Percentiles rank a stretch among this genome's conserved stretches.
Conservation (phyloP, 2,113 vertebrate genomes). For the Dipodomys spectabilis region DNA sequence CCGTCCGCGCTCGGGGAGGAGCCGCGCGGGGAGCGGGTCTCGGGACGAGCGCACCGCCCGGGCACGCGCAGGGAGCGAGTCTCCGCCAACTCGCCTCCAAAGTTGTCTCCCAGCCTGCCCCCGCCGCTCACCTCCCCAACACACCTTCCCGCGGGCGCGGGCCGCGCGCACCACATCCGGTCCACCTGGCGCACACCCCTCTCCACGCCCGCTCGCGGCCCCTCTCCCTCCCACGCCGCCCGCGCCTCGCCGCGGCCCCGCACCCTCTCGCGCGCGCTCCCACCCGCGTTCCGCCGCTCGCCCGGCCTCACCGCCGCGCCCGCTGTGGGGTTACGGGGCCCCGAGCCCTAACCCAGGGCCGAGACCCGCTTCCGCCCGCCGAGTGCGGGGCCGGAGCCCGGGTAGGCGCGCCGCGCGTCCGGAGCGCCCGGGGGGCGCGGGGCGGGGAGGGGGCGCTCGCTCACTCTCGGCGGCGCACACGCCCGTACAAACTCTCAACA, state of each 20-base stretch:
- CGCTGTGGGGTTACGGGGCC: background rate
- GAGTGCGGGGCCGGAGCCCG: background rate
- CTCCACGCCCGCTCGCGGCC: background rate
- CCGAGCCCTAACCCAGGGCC: background rate
- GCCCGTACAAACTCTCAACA: constrained; percentile 72
- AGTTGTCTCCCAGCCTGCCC: constrained; percentile 65
- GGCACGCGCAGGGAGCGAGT: constrained; percentile 44
- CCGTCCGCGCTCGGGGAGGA: background rate
- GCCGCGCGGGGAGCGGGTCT: background rate
- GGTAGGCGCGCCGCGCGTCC: constrained; percentile 1
- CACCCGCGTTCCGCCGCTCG: background rate
- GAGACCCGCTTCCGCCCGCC: constrained; percentile 58
- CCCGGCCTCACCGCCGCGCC: background rate
- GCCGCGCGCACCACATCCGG: constrained; percentile 64
- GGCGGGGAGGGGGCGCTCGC: constrained; percentile 70
- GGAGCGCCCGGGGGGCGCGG: constrained; percentile 39
- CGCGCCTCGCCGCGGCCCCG: background rate
- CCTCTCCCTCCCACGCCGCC: background rate
- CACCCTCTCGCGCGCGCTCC: background rate
- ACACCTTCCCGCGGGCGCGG: constrained; percentile 41
- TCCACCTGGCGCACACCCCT: constrained; percentile 76
- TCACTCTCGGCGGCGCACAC: constrained; percentile 71
- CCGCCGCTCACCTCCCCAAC: constrained; percentile 58
- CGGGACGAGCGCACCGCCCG: constrained; percentile 24
- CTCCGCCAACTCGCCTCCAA: constrained; percentile 38